Conservation (phyloP, 1,140 invertebrate genomes). For the Philotrypesis tridentata region DNA sequence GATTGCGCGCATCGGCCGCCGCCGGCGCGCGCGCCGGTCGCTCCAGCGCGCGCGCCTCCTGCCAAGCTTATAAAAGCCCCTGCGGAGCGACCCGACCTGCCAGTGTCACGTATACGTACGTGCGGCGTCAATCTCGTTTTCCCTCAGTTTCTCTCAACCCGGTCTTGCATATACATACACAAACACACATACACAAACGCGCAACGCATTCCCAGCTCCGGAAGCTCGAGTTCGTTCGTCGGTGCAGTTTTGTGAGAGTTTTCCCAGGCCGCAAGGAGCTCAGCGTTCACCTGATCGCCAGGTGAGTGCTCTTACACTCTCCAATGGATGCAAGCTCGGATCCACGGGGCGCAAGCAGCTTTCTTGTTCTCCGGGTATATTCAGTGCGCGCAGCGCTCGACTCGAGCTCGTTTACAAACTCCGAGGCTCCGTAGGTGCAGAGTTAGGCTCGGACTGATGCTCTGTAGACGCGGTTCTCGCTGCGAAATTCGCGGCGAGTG, state of each 20-base stretch:
- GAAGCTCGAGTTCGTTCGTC: neutral
- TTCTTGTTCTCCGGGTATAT: neutral
- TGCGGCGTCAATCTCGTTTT: neutral
- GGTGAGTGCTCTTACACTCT: neutral
- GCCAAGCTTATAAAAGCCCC: conserved; percentile 62
- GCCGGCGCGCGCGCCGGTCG: conserved; percentile 26
- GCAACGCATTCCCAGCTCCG: neutral
- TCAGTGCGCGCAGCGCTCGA: neutral
- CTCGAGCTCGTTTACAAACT: neutral
- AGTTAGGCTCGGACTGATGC: no score
- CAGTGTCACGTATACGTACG: conserved; percentile 56
- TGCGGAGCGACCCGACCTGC: conserved; percentile 51
- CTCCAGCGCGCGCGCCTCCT: neutral
- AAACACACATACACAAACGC: neutral
- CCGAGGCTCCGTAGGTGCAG: no score
- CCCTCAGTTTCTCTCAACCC: neutral
- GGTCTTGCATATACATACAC: neutral
- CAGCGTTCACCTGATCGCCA: neutral
- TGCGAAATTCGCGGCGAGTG: no score
- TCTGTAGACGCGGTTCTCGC: no score
- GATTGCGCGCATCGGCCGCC: conserved; percentile 9
- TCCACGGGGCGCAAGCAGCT: neutral
- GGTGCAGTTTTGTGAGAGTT: neutral
- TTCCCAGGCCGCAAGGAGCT: neutral
- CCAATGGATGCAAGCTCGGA: neutral